phyloP scores from a whole-genome alignment of 2,797 vertebrate genomes.

The Perdix hodgsoniae region DNA sequence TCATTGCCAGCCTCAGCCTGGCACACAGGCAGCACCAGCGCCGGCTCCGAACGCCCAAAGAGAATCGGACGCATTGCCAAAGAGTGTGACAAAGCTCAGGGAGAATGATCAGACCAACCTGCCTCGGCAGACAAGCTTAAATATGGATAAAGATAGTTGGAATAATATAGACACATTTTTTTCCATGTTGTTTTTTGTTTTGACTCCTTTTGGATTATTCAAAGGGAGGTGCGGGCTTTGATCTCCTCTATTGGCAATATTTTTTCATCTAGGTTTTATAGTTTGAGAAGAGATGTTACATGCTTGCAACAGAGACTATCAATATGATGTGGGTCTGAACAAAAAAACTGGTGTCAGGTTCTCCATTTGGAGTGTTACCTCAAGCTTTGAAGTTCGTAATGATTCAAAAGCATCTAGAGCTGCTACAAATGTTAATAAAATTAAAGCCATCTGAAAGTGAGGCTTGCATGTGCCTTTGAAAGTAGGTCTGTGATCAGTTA shows the following conservation, averaged over 20 bases:
- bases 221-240: conserved; percentile 67
- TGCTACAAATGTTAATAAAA: conserved; percentile 98
- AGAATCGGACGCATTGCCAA: not conserved
- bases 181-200: conserved; percentile 63
- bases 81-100: not conserved
- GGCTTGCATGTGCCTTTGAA: conserved; percentile 85
- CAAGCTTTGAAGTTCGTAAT: conserved; percentile 82
- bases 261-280: conserved; percentile 66
- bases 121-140: conserved; percentile 28
- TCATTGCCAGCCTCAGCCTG: not conserved
- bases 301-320: conserved; percentile 41
- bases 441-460: conserved; percentile 92
- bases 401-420: conserved; percentile 83
- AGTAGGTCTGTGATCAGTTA: conserved; percentile 92
- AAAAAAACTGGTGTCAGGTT: conserved; percentile 77
- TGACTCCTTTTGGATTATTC: conserved; percentile 66
- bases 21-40: not conserved
- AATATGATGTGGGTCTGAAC: conserved; percentile 48
- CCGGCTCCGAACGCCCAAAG: not conserved
- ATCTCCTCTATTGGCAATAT: conserved; percentile 65
- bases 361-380: conserved; percentile 78
- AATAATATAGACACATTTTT: not conserved
- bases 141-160: conserved; percentile 42
- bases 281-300: conserved; percentile 66
- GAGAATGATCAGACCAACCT: not conserved